Conservation (phyloP, 2,888 invertebrate species). For the Entomobrya proxima region DNA sequence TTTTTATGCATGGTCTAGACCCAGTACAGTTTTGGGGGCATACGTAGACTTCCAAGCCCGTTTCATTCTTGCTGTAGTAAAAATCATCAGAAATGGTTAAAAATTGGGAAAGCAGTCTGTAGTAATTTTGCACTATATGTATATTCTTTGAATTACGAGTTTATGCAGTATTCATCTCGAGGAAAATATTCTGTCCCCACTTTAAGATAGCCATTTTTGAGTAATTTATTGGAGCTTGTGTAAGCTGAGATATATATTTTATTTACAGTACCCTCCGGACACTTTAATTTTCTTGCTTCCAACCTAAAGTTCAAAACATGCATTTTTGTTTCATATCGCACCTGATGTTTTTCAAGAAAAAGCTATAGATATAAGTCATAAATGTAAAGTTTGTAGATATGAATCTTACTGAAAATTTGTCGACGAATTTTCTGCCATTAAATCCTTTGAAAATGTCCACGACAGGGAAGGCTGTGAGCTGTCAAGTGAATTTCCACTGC, state of each 20-base stretch:
- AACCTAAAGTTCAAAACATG: conserved; percentile 48
- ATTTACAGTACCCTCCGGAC: background rate
- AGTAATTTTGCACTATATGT: background rate
- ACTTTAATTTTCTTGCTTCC: conserved; percentile 17
- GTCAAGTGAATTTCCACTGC: background rate
- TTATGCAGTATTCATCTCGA: conserved; percentile 65
- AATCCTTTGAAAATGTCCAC: conserved; percentile 47
- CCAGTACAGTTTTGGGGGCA: conserved; percentile 61
- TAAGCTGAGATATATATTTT: conserved; percentile 3
- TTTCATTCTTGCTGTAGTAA: conserved; percentile 58
- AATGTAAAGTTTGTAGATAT: background rate
- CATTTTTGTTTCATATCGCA: background rate
- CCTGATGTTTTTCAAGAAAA: background rate
- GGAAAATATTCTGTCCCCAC: conserved; percentile 47
- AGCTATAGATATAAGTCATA: background rate
- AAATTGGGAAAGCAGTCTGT: background rate
- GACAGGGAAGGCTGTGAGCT: background rate
- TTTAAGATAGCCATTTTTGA: conserved; percentile 67
- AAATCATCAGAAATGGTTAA: background rate
- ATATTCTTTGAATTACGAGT: conserved; percentile 37
- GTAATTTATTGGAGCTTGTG: conserved; percentile 4
- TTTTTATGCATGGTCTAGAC: conserved; percentile 61
- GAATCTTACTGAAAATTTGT: conserved; percentile 50
- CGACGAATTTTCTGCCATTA: conserved; percentile 64
- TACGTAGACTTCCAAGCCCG: conserved; percentile 46